Conservation (phyloP, 2,888 invertebrate genomes). For the Leucophora obtusa region DNA sequence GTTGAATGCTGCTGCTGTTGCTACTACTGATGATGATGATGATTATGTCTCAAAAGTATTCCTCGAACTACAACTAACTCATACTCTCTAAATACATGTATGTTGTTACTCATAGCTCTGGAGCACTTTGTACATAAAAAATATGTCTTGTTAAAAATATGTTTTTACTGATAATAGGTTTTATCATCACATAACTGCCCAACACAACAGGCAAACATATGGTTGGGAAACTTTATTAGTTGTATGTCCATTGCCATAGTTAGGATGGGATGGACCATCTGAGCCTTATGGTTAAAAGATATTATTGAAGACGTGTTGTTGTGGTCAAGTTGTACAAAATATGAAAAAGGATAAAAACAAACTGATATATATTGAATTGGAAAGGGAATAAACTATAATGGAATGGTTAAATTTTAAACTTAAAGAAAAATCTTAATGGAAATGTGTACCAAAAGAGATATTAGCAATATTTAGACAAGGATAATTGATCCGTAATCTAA, state of each 20-base stretch:
- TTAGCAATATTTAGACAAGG: too few species aligned
- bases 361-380: not conserved
- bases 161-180: conserved; percentile 54
- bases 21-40: conserved; percentile 13
- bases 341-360: not conserved
- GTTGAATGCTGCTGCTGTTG: conserved; percentile 22
- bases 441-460: too few species aligned
- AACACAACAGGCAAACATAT: conserved; percentile 52
- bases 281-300: conserved; percentile 45
- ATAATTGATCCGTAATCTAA: too few species aligned
- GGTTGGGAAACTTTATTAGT: conserved; percentile 61
- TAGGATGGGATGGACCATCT: conserved; percentile 42
- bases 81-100: conserved; percentile 12
- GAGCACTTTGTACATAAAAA: not conserved
- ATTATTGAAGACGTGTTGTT: conserved; percentile 56
- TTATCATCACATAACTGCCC: conserved; percentile 54
- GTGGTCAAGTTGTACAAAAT: conserved; percentile 43
- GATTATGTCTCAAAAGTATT: conserved; percentile 56
- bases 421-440: not conserved
- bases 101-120: not conserved
- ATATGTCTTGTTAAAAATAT: conserved; percentile 55
- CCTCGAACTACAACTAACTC: not conserved
- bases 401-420: not conserved
- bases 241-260: conserved; percentile 29
- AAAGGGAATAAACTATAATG: not conserved